Evolutionary conservation across 2,888 invertebrate species (phyloP).

Genomic region (Tenthredo scrophulariae): DNA sequence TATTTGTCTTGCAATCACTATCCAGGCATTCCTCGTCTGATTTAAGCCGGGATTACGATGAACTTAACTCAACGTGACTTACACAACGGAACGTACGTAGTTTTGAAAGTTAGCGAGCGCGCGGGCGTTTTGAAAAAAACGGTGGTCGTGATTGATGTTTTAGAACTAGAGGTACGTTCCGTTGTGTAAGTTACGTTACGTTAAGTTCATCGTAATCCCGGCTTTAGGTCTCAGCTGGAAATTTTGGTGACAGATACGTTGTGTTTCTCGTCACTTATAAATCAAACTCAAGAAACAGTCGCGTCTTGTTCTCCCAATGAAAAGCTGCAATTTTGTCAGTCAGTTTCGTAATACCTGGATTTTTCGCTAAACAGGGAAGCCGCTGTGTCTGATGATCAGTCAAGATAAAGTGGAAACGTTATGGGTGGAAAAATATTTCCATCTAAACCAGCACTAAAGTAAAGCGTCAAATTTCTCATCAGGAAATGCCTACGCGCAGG

Average conservation of each 20-base stretch:
- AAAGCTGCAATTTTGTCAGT: background rate
- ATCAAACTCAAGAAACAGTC: background rate
- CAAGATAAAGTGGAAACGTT: background rate
- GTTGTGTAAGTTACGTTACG: no score
- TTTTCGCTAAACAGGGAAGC: background rate
- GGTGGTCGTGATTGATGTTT: no score
- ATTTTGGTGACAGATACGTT: background rate
- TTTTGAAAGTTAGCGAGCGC: no score
- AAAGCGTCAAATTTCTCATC: background rate
- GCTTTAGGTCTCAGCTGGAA: background rate
- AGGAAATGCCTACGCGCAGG: background rate
- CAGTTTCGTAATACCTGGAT: background rate
- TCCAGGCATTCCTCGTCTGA: background rate
- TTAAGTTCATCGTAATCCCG: no score
- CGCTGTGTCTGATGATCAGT: background rate
- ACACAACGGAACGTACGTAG: no score
- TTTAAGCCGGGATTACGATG: no score
- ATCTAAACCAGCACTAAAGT: background rate
- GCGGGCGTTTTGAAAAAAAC: no score
- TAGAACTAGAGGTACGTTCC: no score
- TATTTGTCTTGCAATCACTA: background rate
- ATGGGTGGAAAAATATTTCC: background rate
- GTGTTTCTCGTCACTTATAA: background rate
- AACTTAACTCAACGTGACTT: no score
- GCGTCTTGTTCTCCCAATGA: background rate